Percentiles rank a stretch among this genome's conserved stretches.
These are phyloP conservation scores for Hylyphantes graminicola DNA, from an alignment of 1,140 invertebrate species.

Conservation along the genomic window DNA sequence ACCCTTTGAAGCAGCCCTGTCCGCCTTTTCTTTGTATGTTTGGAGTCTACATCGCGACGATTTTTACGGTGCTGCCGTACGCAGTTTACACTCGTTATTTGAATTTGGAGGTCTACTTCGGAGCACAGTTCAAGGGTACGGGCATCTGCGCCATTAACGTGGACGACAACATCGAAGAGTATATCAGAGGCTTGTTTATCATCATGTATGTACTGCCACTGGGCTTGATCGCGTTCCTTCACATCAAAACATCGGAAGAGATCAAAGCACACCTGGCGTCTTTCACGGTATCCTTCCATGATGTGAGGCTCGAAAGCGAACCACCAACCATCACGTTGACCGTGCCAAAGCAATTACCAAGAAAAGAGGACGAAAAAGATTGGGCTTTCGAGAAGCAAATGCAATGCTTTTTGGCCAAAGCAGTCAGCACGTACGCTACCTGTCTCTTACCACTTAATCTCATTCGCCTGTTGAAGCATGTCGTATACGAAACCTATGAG, in stretches of 20 bases:
- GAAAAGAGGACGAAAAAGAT: slow-evolving; percentile 74
- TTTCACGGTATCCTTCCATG: slow-evolving; percentile 50
- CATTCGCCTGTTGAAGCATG: slow-evolving; percentile 75
- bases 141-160: slow-evolving; percentile 68
- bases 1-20: slow-evolving; percentile 75
- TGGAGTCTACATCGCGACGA: slow-evolving; percentile 77
- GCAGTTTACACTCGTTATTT: slow-evolving; percentile 79
- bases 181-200: slow-evolving; percentile 68
- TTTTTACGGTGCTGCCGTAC: slow-evolving; percentile 79
- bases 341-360: slow-evolving; percentile 66
- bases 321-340: slow-evolving; percentile 66
- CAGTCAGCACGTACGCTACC: slow-evolving; percentile 76
- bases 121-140: slow-evolving; percentile 62
- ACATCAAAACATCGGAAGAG: slow-evolving; percentile 74
- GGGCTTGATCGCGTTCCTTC: slow-evolving; percentile 74
- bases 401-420: slow-evolving; percentile 76
- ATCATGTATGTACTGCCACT: slow-evolving; percentile 76
- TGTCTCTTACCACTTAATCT: slow-evolving; percentile 78
- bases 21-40: slow-evolving; percentile 76
- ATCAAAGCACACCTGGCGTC: slow-evolving; percentile 70
- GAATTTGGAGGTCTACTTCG: slow-evolving; percentile 73
- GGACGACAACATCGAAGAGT: slow-evolving; percentile 68
- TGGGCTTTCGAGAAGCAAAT: slow-evolving; percentile 75
- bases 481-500: slow-evolving; percentile 77
- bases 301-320: slow-evolving; percentile 16